Percentiles rank a stretch among this genome's conserved stretches.
These are phyloP conservation scores for Halcyon malimbica DNA, from an alignment of 2,113 vertebrate genomes.

Conservation along the genomic window DNA sequence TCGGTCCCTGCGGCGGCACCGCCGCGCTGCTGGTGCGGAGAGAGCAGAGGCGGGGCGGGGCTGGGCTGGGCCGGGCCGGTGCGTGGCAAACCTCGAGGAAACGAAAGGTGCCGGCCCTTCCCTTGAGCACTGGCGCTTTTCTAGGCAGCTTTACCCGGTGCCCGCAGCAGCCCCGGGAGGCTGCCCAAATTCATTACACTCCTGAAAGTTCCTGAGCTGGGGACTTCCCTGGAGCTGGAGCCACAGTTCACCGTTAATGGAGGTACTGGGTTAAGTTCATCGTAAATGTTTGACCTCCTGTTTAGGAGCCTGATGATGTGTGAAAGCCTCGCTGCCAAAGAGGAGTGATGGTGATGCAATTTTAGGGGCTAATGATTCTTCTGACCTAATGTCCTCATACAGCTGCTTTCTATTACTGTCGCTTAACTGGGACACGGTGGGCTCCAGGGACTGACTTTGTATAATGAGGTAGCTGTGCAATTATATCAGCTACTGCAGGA, in stretches of 20 bases:
- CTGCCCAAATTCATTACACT: background rate
- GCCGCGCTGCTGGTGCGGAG: background rate
- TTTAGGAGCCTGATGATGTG: constrained; percentile 20
- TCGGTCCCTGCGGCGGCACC: background rate
- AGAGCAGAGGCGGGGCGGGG: background rate
- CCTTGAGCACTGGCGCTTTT: background rate
- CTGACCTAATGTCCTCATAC: constrained; percentile 50
- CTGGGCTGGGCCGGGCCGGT: background rate
- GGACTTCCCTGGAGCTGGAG: background rate
- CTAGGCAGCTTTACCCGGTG: too few relatives aligned
- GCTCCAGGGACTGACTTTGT: background rate
- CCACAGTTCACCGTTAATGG: background rate
- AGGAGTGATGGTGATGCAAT: background rate
- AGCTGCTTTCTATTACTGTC: constrained; percentile 42
- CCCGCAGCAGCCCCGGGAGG: background rate
- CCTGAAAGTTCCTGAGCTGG: background rate
- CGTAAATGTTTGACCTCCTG: background rate
- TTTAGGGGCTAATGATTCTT: constrained; percentile 43
- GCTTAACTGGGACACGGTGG: background rate
- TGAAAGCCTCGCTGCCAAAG: background rate
- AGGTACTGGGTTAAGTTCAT: background rate
- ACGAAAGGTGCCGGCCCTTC: background rate
- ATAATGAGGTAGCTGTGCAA: constrained; percentile 28
- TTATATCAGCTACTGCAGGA: constrained; percentile 26
- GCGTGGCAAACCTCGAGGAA: background rate